Evolutionary conservation across 2,888 invertebrate species (phyloP), one percentile per base, ranked within the genome.

Genomic region (Nowickia ferox): DNA sequence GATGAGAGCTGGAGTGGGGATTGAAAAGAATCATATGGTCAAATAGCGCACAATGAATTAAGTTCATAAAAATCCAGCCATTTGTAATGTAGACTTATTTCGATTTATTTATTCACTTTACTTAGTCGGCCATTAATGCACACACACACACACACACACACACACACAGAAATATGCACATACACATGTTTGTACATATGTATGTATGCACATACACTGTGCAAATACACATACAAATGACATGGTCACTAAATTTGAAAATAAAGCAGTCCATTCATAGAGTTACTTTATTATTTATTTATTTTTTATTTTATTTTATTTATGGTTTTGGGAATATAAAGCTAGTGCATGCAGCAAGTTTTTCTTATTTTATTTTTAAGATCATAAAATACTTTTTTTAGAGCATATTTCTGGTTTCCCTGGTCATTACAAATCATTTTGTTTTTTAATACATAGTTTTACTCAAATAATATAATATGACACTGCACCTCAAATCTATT

Each of bases 1-100:
- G 17, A n/a, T 17, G 42, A n/a, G 11, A 48, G 38, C 10, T 46
- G 46, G 17, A 65, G 11, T 42, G 11, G 22, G 69, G 4, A 30
- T 51, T 42, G 51, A 46, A 78, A 48, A 19, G 42, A 80, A 74
- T 51, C 66, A 74, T 48, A 63, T 74, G 77, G 74, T 63, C 77
- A 78, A 77, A 81, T 69, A 44, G 68, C 77, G 78, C 78, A 51
- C 78, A 78, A 78, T 78, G 77, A 78, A 82, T 78, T 74, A 72
- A 80, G 66, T 61, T 71, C 76, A 72, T 66, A 66, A 69, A 69
- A 81, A 53, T 51, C 57, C 78, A 63, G 63, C 63, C 77, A 82
- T 82, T 82, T 78, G 74, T 69, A 74, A 63, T 48, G 68, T 55
- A 75, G 77, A 51, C 77, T 77, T 59, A 42, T 74, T 68, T 68